Evolutionary conservation across 1,140 invertebrate species (phyloP), one percentile per base, ranked within the genome.

Genomic region (Brachionus rubens): DNA sequence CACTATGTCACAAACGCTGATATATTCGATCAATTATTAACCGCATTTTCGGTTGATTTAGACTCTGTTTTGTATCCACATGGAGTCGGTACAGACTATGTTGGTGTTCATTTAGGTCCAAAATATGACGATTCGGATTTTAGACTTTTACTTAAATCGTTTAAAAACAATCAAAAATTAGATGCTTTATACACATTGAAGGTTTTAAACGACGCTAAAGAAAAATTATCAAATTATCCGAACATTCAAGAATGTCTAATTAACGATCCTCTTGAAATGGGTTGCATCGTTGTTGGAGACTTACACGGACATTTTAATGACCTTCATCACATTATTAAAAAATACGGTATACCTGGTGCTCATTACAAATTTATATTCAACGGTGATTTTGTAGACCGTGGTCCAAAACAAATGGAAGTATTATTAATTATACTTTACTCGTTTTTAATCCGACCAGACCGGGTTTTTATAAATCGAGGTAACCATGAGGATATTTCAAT

Each of bases 401-500:
- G 59, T 40, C 5, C n/a, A 19, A 50, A 76, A 14, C 41, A 43
- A 19, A 67, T 76, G 6, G 75, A 76, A 62, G 54, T 62, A 3
- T n/a, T 76, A 30, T 16, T 48, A 14, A 30, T 26, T 36, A n/a
- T 76, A 0, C 19, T 46, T 21, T 59, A 46, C 14, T 19, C 56
- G 19, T 76, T 76, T 76, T 46, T 76, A 33, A 33, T 76, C 5
- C 33, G 33, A 40, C 54, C 75, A 21, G 33, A 59, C 30, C 24
- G 33, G 0, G 41, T 76, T 12, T 76, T 46, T 50, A 16, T 76
- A 62, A 76, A 67, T 48, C 54, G 75, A 0, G 75, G 75, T 12
- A 76, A 76, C 65, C 59, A 76, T 26, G 75, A 76, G 30, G 75
- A 76, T 41, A 47, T 54, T 43, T n/a, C 14, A 12, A 72, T 72